Conservation (phyloP, 2,113 vertebrate genomes). For the Macquaria australasica region DNA sequence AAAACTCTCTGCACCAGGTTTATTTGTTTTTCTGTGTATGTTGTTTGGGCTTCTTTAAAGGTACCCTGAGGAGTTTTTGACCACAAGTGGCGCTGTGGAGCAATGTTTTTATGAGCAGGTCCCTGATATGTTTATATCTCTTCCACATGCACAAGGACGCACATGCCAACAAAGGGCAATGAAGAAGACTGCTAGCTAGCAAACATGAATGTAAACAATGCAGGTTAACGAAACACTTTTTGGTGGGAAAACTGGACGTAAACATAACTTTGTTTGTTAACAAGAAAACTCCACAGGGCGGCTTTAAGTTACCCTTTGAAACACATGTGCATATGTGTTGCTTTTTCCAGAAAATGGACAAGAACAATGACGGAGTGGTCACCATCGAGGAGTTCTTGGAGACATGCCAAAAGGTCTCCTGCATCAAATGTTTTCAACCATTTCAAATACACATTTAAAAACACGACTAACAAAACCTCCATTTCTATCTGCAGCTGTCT, state of each 20-base stretch:
- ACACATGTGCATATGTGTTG: background rate
- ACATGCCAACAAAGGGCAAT: background rate
- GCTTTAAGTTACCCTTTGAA: background rate
- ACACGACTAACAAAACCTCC: background rate
- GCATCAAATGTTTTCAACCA: background rate
- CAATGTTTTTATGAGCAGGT: background rate
- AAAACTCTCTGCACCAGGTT: background rate
- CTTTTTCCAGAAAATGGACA: constrained; percentile 93
- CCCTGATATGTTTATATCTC: background rate
- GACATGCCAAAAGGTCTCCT: constrained; percentile 88
- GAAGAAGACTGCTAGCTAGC: background rate
- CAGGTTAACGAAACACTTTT: background rate
- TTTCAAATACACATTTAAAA: constrained; percentile 29
- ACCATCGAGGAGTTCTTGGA: constrained; percentile 96
- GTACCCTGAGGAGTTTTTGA: background rate
- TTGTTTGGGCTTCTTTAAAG: background rate
- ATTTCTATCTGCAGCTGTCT: background rate
- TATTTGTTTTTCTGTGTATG: too few relatives aligned
- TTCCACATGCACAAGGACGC: background rate
- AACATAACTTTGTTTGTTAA: background rate
- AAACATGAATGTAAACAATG: background rate
- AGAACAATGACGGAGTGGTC: constrained; percentile 94
- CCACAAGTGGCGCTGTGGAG: background rate
- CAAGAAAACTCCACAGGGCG: background rate
- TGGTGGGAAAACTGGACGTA: background rate